phyloP scores from a whole-genome alignment of 2,113 vertebrate genomes.

The Bubo bubo region DNA sequence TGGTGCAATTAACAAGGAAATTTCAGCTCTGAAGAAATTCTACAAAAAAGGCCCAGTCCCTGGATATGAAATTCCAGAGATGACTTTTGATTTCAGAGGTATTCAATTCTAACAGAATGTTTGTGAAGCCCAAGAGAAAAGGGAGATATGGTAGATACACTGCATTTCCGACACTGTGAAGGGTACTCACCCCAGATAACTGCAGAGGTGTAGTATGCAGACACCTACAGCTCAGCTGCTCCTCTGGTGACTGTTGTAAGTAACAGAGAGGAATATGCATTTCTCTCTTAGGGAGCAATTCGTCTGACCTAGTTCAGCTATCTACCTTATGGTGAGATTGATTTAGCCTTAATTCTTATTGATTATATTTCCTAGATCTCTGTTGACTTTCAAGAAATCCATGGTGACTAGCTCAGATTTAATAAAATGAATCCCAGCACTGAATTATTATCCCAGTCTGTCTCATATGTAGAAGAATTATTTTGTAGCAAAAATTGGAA shows the following conservation, averaged over 20 bases:
- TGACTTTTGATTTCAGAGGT: not conserved
- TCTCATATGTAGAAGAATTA: not conserved
- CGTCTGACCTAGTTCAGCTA: not conserved
- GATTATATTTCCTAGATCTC: not conserved
- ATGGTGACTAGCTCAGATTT: not conserved
- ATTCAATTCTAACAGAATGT: not conserved
- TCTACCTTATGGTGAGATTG: not conserved
- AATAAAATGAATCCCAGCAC: not conserved
- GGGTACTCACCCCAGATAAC: not conserved
- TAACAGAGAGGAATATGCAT: not conserved
- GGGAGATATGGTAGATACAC: not conserved
- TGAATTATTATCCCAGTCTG: not conserved
- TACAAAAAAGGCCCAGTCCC: not conserved
- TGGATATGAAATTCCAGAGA: not conserved
- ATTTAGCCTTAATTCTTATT: not conserved
- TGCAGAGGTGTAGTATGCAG: not conserved
- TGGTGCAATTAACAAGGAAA: not conserved
- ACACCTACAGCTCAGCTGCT: not conserved
- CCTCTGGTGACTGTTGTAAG: not conserved
- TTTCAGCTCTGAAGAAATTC: not conserved
- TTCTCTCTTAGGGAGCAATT: conserved; percentile 7
- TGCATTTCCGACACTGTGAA: not conserved
- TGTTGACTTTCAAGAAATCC: not conserved
- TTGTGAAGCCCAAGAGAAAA: not conserved
- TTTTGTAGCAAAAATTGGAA: not conserved